Conservation (phyloP, 2,797 vertebrate species). For the Anomalospiza imberbis region DNA sequence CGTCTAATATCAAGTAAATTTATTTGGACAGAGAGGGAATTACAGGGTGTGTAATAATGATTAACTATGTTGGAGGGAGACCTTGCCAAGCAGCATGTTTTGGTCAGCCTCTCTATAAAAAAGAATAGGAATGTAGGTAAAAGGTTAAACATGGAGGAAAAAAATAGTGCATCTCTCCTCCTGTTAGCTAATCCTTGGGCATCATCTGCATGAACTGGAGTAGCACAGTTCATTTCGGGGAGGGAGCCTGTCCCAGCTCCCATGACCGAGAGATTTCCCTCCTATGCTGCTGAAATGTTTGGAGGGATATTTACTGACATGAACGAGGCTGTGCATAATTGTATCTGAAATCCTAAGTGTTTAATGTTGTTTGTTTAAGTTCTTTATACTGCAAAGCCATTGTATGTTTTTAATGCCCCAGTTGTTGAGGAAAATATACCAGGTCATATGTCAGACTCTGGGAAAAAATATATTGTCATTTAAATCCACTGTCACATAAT, state of each 20-base stretch:
- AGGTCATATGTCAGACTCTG: neutral
- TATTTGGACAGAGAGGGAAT: slow-evolving; percentile 52
- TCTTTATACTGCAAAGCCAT: neutral
- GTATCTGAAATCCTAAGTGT: neutral
- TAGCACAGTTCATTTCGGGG: neutral
- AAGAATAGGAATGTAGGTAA: slow-evolving; percentile 54
- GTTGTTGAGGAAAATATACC: neutral
- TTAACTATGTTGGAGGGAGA: slow-evolving; percentile 60
- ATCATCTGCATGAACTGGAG: slow-evolving; percentile 14
- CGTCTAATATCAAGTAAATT: neutral
- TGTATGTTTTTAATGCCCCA: neutral
- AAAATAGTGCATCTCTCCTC: slow-evolving; percentile 7
- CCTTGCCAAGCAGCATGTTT: slow-evolving; percentile 51
- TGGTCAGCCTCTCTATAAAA: slow-evolving; percentile 49
- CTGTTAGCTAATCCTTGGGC: slow-evolving; percentile 29
- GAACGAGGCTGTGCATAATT: neutral
- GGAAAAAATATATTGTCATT: neutral
- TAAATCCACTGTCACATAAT: neutral
- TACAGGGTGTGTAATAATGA: slow-evolving; percentile 64
- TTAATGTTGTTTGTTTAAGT: neutral
- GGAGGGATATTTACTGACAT: neutral
- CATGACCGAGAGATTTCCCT: neutral
- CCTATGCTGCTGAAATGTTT: neutral
- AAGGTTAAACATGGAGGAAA: slow-evolving; percentile 35
- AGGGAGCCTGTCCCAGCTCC: neutral